A percentile compares a stretch with the other conserved stretches of the same genome.
Evolutionary conservation across 2,113 vertebrate species (phyloP).

Genomic region (Corynorhinus townsendii): DNA sequence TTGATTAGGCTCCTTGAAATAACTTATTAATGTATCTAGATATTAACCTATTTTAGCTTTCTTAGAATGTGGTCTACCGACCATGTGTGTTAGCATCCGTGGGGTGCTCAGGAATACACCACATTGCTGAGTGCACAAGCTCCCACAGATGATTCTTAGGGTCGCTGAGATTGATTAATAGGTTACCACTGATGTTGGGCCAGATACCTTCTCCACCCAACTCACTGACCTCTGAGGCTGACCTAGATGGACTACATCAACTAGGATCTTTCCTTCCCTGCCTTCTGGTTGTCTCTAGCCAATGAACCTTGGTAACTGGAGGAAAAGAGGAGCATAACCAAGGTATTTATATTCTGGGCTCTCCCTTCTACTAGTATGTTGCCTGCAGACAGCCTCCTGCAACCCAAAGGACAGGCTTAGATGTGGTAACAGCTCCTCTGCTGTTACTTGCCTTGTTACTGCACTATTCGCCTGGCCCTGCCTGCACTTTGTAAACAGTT

Average conservation of each 20-base stretch:
- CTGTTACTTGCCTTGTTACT: neutral
- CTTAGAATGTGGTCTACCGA: neutral
- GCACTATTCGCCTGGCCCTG: neutral
- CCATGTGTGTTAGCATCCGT: neutral
- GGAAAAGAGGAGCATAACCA: neutral
- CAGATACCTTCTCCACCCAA: neutral
- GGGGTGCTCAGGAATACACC: neutral
- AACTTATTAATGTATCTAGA: neutral
- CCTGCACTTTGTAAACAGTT: neutral
- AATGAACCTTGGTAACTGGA: neutral
- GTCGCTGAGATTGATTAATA: neutral
- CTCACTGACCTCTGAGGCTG: neutral
- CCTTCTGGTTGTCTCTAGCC: neutral
- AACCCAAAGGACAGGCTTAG: neutral
- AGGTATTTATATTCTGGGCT: neutral
- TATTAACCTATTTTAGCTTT: neutral
- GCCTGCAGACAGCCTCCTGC: neutral
- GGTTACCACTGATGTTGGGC: neutral
- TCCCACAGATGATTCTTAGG: neutral
- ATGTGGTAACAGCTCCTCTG: neutral
- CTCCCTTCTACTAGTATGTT: neutral
- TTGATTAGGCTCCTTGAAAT: constrained; percentile 20
- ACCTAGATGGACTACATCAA: neutral
- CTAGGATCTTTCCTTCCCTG: neutral
- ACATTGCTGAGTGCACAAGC: neutral